Percentiles rank a stretch among this genome's conserved stretches.
Evolutionary conservation across 2,888 invertebrate genomes (phyloP).

Genomic region (Drosophila aldrichi): DNA sequence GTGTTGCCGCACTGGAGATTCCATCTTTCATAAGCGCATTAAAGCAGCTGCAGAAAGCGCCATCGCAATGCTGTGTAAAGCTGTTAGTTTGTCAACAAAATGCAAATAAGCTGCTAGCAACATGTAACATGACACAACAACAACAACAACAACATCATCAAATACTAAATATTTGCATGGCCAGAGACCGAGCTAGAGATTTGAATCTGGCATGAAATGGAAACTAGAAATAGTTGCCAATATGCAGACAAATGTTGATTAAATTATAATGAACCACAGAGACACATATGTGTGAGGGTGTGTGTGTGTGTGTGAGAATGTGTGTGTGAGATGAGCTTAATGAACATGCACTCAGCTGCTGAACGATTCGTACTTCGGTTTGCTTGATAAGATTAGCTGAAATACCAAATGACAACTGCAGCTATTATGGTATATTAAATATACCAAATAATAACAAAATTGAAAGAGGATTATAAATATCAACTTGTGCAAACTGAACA

Average conservation of each 20-base stretch:
- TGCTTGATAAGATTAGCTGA: constrained; percentile 50
- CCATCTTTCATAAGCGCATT: constrained; percentile 65
- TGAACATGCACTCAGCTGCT: constrained; percentile 33
- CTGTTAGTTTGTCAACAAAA: constrained; percentile 61
- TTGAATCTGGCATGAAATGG: constrained; percentile 41
- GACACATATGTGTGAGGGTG: not conserved
- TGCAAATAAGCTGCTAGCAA: constrained; percentile 56
- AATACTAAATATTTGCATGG: constrained; percentile 12
- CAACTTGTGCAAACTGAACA: not conserved
- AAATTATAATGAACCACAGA: constrained; percentile 42
- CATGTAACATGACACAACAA: constrained; percentile 31
- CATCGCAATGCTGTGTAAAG: constrained; percentile 41
- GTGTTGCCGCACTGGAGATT: constrained; percentile 49
- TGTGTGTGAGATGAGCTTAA: constrained; percentile 24
- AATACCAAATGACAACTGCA: constrained; percentile 2
- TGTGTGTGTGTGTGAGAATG: not conserved
- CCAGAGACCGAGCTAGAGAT: constrained; percentile 11
- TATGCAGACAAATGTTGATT: constrained; percentile 61
- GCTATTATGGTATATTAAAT: constrained; percentile 7
- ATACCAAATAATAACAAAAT: not conserved
- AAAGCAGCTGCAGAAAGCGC: constrained; percentile 36
- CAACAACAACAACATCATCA: constrained; percentile 15
- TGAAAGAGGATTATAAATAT: not conserved
- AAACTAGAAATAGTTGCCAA: constrained; percentile 45
- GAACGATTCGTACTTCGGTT: constrained; percentile 18